Base-by-base conservation (phyloP, 2,888 invertebrate genomes). In the Eupithecia insigniata region DNA sequence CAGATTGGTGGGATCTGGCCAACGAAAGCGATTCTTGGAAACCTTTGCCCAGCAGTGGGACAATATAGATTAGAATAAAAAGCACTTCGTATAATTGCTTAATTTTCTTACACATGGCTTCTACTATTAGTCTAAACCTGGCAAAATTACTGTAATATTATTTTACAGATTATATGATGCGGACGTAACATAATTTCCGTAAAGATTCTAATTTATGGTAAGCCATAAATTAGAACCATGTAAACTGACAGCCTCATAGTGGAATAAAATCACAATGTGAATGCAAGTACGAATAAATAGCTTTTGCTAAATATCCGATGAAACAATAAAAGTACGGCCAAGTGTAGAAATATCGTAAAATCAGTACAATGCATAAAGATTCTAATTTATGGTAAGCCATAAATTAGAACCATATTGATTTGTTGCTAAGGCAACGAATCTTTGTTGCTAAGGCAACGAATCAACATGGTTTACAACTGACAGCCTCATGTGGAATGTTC, bases 301-400 rank as follows among this genome's bases (percentile, higher is more conserved):
- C 62, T 32, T 10, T 34, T 62, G 30, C 30, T 18, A 62, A 16
- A 62, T 36, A 51, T 69, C 55, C 36, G 36, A 64, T 30, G 32
- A 61, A 61, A 39, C 60, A 61, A 64, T 69, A 26, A 51, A 64
- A 51, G 26, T 61, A 64, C 65, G 28, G 14, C 1, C 12, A 68
- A 36, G 61, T 39, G 68, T 30, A 43, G 61, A 43, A 68, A 69
- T 51, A 28, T 46, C 30, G 46, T 46, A 62, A 71, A 69, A 65
- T 43, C 58, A 58, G 65, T 65, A 66, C 30, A 71, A 69, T 71
- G 66, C 43, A 62, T 60, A 1, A 18, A 43, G 18, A 43, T 51
- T 0, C 22, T 22, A 51, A 51, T 10, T 51, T n/a, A n/a, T 10
- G 8, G 46, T n/a, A n/a, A n/a, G n/a, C n/a, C n/a, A n/a, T n/a